A percentile compares a stretch with the other conserved stretches of the same genome.
These are phyloP conservation scores for Sphecodes monilicornis DNA, from an alignment of 2,888 invertebrate genomes.

Conservation along the genomic window DNA sequence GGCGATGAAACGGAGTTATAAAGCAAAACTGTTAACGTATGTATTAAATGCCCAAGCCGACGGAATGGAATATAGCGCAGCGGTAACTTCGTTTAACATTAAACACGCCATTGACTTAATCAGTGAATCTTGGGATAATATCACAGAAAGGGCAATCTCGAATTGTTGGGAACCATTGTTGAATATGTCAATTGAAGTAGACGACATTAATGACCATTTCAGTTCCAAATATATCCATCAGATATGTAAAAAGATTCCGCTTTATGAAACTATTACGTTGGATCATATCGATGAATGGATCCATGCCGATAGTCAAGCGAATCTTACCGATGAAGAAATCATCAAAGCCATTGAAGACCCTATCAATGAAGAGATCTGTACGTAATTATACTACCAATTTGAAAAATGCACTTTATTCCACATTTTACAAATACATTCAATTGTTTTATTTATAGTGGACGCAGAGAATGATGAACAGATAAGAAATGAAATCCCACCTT, in stretches of 20 bases:
- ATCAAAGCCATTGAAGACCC: background rate
- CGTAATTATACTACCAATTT: background rate
- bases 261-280: background rate
- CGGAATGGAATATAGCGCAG: background rate
- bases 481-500: background rate
- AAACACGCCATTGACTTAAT: constrained; percentile 10
- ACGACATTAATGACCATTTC: background rate
- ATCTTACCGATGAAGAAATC: background rate
- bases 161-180: constrained; percentile 8
- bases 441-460: background rate
- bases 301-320: background rate
- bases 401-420: background rate
- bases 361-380: background rate
- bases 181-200: background rate
- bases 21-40: background rate
- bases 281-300: background rate
- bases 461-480: background rate
- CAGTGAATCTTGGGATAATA: constrained; percentile 3
- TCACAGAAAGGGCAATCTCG: background rate
- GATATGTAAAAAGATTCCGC: background rate
- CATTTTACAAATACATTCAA: background rate
- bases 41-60: background rate
- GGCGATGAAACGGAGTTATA: background rate
- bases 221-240: background rate
- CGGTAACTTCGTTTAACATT: background rate